These are phyloP conservation scores for Choristoneura rosaceana DNA, from an alignment of 2,888 invertebrate species.

Conservation along the genomic window DNA sequence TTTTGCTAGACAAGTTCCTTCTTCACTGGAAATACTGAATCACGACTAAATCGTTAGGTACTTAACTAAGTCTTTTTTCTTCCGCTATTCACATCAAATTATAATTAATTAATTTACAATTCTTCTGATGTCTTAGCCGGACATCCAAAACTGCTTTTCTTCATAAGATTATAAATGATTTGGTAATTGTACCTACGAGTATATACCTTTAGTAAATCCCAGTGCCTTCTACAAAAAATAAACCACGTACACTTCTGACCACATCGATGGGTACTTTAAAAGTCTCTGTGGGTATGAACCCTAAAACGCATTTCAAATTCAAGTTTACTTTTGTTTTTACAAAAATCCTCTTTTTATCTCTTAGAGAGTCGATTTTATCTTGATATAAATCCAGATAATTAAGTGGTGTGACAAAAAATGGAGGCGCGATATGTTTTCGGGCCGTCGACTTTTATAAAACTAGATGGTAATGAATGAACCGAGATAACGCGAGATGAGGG, in stretches of 20 bases:
- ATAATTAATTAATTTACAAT: neutral
- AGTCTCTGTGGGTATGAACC: slow-evolving; percentile 41
- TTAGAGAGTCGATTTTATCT: slow-evolving; percentile 71
- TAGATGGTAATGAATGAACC: slow-evolving; percentile 85
- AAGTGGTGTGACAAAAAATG: slow-evolving; percentile 84
- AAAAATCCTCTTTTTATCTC: slow-evolving; percentile 59
- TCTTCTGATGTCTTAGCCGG: neutral
- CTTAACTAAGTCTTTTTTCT: neutral
- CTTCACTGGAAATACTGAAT: no score
- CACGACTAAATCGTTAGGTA: no score
- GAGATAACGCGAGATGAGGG: slow-evolving; percentile 79
- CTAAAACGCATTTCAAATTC: slow-evolving; percentile 51
- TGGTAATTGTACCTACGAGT: neutral
- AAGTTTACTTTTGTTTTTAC: slow-evolving; percentile 50
- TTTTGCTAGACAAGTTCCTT: no score
- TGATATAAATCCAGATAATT: slow-evolving; percentile 83
- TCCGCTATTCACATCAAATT: neutral
- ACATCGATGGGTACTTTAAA: slow-evolving; percentile 26
- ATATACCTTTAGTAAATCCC: neutral
- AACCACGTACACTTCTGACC: slow-evolving; percentile 13
- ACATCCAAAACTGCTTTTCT: no score
- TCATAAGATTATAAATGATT: neutral
- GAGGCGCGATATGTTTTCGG: slow-evolving; percentile 82
- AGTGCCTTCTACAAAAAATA: slow-evolving; percentile 10
- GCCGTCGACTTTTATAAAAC: slow-evolving; percentile 82